Evolutionary conservation across 1,140 invertebrate genomes (phyloP).

Genomic region (Eueides isabella): DNA sequence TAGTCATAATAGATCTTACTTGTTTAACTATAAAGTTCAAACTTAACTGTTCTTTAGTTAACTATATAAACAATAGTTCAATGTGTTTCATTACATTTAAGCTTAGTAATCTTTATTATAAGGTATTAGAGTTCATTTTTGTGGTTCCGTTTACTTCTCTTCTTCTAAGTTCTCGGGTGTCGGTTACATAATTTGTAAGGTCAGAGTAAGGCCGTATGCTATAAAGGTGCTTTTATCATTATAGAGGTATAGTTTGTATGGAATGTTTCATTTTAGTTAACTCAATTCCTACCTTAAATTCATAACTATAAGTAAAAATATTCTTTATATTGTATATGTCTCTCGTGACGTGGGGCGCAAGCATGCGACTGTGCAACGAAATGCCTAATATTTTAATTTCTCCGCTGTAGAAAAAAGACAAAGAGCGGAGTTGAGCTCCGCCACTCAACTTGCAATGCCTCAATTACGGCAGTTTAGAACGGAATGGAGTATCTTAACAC

Average conservation of each 20-base stretch:
- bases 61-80: neutral
- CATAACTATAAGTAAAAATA: too few relatives aligned
- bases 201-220: constrained; percentile 31
- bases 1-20: neutral
- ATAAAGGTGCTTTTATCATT: constrained; percentile 12
- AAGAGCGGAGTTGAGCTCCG: too few relatives aligned
- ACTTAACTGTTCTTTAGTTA: neutral
- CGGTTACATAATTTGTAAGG: constrained; percentile 34
- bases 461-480: too few relatives aligned
- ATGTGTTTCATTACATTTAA: neutral
- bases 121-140: neutral
- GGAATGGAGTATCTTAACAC: too few relatives aligned
- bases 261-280: neutral
- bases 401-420: too few relatives aligned
- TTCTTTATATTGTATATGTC: too few relatives aligned
- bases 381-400: too few relatives aligned
- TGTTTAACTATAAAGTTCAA: constrained; percentile 9
- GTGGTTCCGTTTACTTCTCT: constrained; percentile 4
- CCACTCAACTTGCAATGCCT: too few relatives aligned
- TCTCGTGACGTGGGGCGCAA: too few relatives aligned
- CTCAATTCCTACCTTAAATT: too few relatives aligned
- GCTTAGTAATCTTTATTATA: neutral
- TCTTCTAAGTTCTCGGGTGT: constrained; percentile 3
- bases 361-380: too few relatives aligned
- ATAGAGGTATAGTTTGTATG: neutral